These are phyloP conservation scores for Sebastes iracundus DNA, from an alignment of 2,797 vertebrate species.

Conservation along the genomic window DNA sequence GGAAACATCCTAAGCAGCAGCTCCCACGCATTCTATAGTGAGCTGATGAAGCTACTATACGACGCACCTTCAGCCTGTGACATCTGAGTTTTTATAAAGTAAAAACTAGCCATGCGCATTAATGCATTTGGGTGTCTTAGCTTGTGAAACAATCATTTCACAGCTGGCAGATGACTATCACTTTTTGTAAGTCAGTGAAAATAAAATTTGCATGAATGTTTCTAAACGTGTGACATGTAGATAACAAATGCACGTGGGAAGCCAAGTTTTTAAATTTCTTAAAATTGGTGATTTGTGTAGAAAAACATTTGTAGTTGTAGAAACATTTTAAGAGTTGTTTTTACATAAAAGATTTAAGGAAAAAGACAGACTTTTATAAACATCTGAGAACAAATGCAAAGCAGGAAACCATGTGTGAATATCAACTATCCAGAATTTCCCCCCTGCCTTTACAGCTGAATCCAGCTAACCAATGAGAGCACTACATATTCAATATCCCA, in stretches of 20 bases:
- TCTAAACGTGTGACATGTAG: neutral
- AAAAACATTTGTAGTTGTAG: neutral
- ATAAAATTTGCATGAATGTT: slow-evolving; percentile 12
- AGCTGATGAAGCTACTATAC: neutral
- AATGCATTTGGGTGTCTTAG: neutral
- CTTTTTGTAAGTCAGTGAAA: neutral
- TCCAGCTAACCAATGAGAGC: neutral
- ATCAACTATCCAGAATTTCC: neutral
- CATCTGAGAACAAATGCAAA: neutral
- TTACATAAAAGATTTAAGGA: neutral
- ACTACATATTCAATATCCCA: neutral
- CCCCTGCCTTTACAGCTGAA: neutral
- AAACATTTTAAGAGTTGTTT: neutral
- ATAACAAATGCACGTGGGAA: neutral
- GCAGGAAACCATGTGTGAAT: neutral
- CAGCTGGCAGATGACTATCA: neutral
- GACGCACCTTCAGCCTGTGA: neutral
- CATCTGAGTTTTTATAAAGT: neutral
- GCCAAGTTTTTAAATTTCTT: neutral
- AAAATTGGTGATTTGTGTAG: neutral
- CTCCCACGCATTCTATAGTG: neutral
- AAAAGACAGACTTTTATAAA: neutral
- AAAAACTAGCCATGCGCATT: neutral
- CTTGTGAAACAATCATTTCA: neutral
- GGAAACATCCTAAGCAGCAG: slow-evolving; percentile 14